Percentiles rank a stretch among this genome's conserved stretches.
These are phyloP conservation scores for Nycteola revayana DNA, from an alignment of 2,888 invertebrate species.

Conservation along the genomic window DNA sequence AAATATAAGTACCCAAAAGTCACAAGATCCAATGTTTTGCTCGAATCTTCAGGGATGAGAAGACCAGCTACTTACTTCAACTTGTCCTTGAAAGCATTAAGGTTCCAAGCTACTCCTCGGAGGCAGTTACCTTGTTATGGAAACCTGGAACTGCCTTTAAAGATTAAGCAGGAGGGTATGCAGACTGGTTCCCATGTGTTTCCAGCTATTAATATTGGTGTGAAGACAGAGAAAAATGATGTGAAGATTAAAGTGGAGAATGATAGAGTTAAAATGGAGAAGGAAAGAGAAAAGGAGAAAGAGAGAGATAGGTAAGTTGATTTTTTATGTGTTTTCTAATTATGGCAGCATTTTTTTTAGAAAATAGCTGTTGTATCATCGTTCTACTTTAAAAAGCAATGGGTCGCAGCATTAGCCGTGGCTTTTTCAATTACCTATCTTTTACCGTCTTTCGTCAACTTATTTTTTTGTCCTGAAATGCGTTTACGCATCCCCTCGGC, in stretches of 20 bases:
- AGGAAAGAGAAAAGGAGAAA: conserved; percentile 46
- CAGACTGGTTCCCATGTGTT: conserved; percentile 46
- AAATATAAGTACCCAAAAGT: conserved; percentile 73
- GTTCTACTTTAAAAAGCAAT: too few species aligned
- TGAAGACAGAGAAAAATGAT: conserved; percentile 47
- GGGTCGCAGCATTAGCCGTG: too few species aligned
- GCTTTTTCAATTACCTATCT: too few species aligned
- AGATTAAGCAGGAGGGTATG: conserved; percentile 63
- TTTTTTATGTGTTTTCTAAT: conserved; percentile 1
- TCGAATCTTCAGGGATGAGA: conserved; percentile 55
- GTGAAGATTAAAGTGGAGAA: conserved; percentile 52
- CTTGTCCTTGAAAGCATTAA: conserved; percentile 59
- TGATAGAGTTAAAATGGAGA: conserved; percentile 49
- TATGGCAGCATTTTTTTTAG: too few species aligned
- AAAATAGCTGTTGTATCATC: too few species aligned
- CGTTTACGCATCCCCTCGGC: too few species aligned
- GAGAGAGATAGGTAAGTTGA: conserved; percentile 38
- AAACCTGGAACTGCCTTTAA: conserved; percentile 69
- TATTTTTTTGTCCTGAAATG: too few species aligned
- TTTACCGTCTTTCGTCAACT: too few species aligned
- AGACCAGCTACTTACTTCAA: conserved; percentile 60
- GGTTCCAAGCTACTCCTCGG: conserved; percentile 64
- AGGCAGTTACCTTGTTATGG: conserved; percentile 74
- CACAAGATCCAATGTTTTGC: conserved; percentile 65
- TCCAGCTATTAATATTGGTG: conserved; percentile 48